Base-by-base conservation (phyloP, 2,888 invertebrate genomes). In the Agrilus mali region DNA sequence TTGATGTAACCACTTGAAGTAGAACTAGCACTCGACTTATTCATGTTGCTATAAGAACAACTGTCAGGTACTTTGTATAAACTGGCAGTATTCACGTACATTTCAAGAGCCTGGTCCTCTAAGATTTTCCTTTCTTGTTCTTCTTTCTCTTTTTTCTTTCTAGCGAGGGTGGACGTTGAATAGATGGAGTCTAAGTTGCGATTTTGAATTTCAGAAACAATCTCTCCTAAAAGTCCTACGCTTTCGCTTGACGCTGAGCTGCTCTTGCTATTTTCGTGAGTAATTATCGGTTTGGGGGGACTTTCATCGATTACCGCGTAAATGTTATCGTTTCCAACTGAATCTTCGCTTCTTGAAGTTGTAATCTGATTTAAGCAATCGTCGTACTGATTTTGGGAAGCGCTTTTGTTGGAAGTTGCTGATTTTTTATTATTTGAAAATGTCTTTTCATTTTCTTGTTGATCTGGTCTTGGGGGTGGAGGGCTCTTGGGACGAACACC, bases 131-230 rank as follows among this genome's bases (percentile, higher is more conserved):
- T 58, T 47, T 64, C 67, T 43, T 55, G 60, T 38, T 65, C 66
- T 39, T 65, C 67, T 35, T 64, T 62, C 50, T 70, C 69, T 49
- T 74, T 73, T 55, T 78, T 77, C 55, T 78, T 80, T 43, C 77
- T 69, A 1, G 76, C 73, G 2, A 85, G 63, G 0, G 82, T 83
- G 2, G 83, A 80, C 0, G 83, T 82, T 0, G 87, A 86, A 60
- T 90, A 90, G 52, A 90, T 87, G 0, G 88, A 88, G 54, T 89
- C 88, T 33, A 85, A 81, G 60, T 89, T 89, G 31, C 87, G 71
- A 55, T 82, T 83, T 55, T 89, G 86, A 56, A 90, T 89, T 65
- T 90, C 90, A 36, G 80, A 80, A 0, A 90, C 89, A 45, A 90
- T 90, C 66, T 90, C 90, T 7, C 86, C 84, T 0, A 90, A 65